phyloP scores from a whole-genome alignment of 2,113 vertebrate species.

The Genyomyrus donnyi region DNA sequence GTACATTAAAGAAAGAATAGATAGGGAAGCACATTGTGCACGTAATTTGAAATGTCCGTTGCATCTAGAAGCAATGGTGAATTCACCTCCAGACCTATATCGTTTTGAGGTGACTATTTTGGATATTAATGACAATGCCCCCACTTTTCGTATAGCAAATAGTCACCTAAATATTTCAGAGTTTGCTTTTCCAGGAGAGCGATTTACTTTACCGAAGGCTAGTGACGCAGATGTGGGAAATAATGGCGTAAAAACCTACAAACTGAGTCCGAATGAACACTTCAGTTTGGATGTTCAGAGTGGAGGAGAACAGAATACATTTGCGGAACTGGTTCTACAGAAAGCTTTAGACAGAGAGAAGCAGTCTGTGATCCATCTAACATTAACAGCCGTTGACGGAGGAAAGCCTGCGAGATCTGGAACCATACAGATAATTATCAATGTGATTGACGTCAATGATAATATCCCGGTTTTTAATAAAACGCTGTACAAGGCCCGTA shows the following conservation, averaged over 20 bases:
- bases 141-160: conserved; percentile 48
- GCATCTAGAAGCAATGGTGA: conserved; percentile 56
- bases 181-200: conserved; percentile 41
- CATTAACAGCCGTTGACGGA: conserved; percentile 38
- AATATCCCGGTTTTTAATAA: conserved; percentile 62
- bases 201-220: conserved; percentile 58
- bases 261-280: conserved; percentile 54
- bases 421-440: conserved; percentile 51
- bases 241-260: conserved; percentile 61
- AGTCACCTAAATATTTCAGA: conserved; percentile 55
- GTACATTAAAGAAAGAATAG: conserved; percentile 27
- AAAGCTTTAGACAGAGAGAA: background rate
- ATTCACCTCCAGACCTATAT: conserved; percentile 54
- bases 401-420: conserved; percentile 52
- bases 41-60: conserved; percentile 47
- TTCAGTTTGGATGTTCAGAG: conserved; percentile 54
- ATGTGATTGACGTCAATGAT: conserved; percentile 68
- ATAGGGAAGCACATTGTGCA: conserved; percentile 61
- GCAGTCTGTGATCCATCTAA: conserved; percentile 14
- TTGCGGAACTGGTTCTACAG: conserved; percentile 46
- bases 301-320: conserved; percentile 54
- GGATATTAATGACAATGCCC: conserved; percentile 68
- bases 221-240: conserved; percentile 55
- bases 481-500: conserved; percentile 49
- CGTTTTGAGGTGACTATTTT: conserved; percentile 54